Percentiles rank a stretch among this genome's conserved stretches.
phyloP scores from a whole-genome alignment of 2,113 vertebrate genomes.

The Archilochus colubris region DNA sequence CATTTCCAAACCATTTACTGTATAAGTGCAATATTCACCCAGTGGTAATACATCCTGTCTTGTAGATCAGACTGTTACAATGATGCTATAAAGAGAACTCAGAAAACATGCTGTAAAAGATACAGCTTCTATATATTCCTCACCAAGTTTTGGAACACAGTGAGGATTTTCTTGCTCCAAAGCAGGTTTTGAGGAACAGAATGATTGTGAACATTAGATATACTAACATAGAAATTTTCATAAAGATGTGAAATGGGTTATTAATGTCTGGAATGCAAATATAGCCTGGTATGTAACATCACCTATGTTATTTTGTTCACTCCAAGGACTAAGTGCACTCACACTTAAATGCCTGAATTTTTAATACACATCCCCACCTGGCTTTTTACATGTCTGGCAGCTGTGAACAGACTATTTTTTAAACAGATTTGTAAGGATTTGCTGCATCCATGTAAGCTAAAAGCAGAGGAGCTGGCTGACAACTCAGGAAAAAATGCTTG shows the following conservation, averaged over 20 bases:
- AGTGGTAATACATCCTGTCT: background rate
- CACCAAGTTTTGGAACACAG: background rate
- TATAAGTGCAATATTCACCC: background rate
- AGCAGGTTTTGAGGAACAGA: background rate
- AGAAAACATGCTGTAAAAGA: background rate
- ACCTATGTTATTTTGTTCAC: background rate
- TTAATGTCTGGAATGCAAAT: background rate
- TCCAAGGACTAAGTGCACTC: background rate
- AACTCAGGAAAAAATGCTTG: background rate
- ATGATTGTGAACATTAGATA: background rate
- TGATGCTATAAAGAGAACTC: background rate
- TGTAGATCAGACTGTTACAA: background rate
- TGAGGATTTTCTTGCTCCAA: background rate
- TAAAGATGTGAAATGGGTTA: background rate
- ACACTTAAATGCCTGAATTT: background rate
- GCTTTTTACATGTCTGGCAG: background rate
- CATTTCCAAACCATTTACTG: background rate
- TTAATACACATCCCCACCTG: background rate
- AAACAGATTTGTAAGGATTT: conserved; percentile 33
- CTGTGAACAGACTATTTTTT: conserved; percentile 46
- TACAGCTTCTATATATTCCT: background rate
- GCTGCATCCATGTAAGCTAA: background rate
- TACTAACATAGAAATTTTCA: background rate
- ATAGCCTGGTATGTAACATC: background rate
- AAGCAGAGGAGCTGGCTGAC: background rate